Conservation (phyloP, 1,140 invertebrate genomes). For the Drosophila repletoides region DNA sequence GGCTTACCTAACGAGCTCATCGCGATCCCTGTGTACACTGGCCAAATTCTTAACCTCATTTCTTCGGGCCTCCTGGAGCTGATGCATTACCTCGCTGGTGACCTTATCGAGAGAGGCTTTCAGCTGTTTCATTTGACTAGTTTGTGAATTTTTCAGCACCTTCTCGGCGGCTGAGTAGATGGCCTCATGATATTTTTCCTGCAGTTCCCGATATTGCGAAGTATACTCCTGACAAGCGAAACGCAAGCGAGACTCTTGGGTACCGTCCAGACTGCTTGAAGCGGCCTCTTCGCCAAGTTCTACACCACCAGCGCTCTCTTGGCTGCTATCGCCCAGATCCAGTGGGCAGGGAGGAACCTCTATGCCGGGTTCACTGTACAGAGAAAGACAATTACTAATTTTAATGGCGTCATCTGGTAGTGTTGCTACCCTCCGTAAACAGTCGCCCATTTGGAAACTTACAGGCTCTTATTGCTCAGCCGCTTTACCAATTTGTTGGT, state of each 20-base stretch:
- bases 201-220: constrained; percentile 89
- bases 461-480: constrained; percentile 92
- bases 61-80: constrained; percentile 90
- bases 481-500: constrained; percentile 90
- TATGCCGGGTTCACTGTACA: constrained; percentile 77
- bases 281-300: constrained; percentile 80
- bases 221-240: constrained; percentile 88
- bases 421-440: constrained; percentile 12
- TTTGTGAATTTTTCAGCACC: constrained; percentile 90
- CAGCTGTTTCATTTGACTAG: constrained; percentile 89
- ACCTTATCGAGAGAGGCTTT: constrained; percentile 88
- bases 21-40: constrained; percentile 92
- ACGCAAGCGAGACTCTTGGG: constrained; percentile 87
- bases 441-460: constrained; percentile 82
- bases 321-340: constrained; percentile 71
- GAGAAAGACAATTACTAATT: constrained; percentile 78
- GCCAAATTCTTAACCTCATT: constrained; percentile 93
- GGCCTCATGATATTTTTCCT: constrained; percentile 92
- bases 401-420: constrained; percentile 70
- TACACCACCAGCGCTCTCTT: constrained; percentile 80
- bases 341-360: constrained; percentile 71
- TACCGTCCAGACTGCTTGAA: constrained; percentile 84
- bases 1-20: constrained; percentile 90
- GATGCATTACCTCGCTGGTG: constrained; percentile 92
- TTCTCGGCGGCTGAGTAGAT: constrained; percentile 90